phyloP scores from a whole-genome alignment of 2,888 invertebrate genomes.

The Molorchus minor region DNA sequence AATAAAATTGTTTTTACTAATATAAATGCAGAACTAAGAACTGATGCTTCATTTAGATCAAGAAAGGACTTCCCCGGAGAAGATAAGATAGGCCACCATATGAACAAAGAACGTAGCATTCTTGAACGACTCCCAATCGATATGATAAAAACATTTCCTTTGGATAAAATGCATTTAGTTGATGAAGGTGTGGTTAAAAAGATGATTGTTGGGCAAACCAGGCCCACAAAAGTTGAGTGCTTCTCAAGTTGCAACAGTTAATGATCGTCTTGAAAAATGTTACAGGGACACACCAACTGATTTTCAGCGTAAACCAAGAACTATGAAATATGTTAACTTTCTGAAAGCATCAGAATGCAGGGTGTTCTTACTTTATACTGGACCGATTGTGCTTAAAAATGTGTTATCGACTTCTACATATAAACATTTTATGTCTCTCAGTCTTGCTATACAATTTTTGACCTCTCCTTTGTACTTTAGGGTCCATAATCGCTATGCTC shows the following conservation, averaged over 20 bases:
- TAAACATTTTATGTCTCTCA: background rate
- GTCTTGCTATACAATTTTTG: background rate
- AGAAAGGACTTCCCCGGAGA: slow-evolving; percentile 14
- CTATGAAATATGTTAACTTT: too few relatives aligned
- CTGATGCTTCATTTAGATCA: slow-evolving; percentile 21
- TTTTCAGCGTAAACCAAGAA: slow-evolving; percentile 13
- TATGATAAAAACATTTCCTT: slow-evolving; percentile 19
- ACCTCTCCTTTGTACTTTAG: background rate
- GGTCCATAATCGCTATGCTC: background rate
- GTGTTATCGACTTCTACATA: background rate
- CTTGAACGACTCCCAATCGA: slow-evolving; percentile 6
- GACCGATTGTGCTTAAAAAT: background rate
- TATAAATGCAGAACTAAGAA: slow-evolving; percentile 22
- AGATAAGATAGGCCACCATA: slow-evolving; percentile 26
- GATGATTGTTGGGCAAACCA: slow-evolving; percentile 17
- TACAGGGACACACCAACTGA: slow-evolving; percentile 2
- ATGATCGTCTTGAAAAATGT: background rate
- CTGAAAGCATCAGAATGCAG: background rate
- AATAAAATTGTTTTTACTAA: slow-evolving; percentile 15
- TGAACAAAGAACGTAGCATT: slow-evolving; percentile 25
- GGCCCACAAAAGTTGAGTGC: slow-evolving; percentile 1
- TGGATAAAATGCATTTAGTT: slow-evolving; percentile 22
- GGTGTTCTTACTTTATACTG: background rate
- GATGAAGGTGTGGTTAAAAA: slow-evolving; percentile 19
- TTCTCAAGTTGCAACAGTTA: background rate